Base-by-base conservation (phyloP, 2,113 vertebrate species). In the Colistium nudipinnis region DNA sequence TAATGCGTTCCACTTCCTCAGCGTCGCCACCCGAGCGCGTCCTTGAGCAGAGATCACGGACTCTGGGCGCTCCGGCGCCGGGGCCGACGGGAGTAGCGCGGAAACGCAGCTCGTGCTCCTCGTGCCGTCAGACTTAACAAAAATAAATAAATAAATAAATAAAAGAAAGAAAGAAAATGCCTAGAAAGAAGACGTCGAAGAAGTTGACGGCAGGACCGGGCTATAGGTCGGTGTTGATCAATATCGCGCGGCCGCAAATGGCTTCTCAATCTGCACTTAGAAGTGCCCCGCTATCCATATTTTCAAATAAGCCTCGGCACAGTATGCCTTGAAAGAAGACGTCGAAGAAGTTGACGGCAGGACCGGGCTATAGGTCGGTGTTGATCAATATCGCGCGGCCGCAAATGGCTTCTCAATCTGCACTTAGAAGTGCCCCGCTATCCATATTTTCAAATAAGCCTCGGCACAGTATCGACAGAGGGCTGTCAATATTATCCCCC, bases 361-460 rank as follows among this genome's bases (percentile, higher is more conserved):
- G 72, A 65, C 2, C 17, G 39, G 43, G 53, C 22, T 39, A 59
- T 65, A 68, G 43, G 44, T 68, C 13, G 20, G 20, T 9, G 27
- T 20, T 39, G 55, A 82, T 84, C 70, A 63, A 72, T 82, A 72
- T 59, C 25, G 70, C 47, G 48, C 62, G 7, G 55, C 41, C 66
- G 30, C 67, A 39, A 80, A 77, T 59, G 41, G 57, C 20, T 64
- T n/a, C 31, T 65, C 71, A 43, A 48, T 74, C 24, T 52, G 25
- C 39, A 19, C 54, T 25, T 63, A 62, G 13, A 61, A 48, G 67
- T 35, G 41, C 22, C 44, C 49, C 65, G 13, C 33, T 57, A 61
- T 44, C 19, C 16, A 47, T 67, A 49, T 41, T 59, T 28, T 55
- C 20, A 59, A 76, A 62, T 13, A 45, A 45, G 17, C 53, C 65